Conservation (phyloP, 2,797 vertebrate genomes). For the Halcyon badia region DNA sequence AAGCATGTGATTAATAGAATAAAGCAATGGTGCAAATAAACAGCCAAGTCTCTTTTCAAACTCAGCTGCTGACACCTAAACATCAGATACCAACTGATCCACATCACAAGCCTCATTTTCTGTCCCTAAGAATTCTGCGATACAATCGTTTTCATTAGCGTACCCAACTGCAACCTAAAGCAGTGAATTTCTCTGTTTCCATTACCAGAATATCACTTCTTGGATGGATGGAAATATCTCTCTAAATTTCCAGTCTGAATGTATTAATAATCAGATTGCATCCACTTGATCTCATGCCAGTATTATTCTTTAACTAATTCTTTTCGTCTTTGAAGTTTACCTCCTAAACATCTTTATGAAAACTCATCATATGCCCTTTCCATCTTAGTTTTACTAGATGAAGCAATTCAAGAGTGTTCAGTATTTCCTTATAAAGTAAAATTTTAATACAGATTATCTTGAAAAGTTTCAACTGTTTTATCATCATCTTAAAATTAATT, state of each 20-base stretch:
- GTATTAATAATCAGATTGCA: neutral
- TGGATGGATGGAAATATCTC: neutral
- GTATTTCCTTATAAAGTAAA: neutral
- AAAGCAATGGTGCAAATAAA: slow-evolving; percentile 69
- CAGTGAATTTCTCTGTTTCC: neutral
- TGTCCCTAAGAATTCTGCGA: slow-evolving; percentile 56
- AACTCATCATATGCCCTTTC: neutral
- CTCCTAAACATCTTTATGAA: neutral
- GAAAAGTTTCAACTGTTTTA: neutral
- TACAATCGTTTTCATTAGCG: neutral
- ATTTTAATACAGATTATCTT: neutral
- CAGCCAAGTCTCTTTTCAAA: slow-evolving; percentile 71
- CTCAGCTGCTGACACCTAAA: slow-evolving; percentile 74
- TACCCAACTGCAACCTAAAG: neutral
- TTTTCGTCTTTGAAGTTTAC: neutral
- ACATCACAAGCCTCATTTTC: slow-evolving; percentile 70
- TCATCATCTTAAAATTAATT: neutral
- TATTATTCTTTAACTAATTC: slow-evolving; percentile 10
- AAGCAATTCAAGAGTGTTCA: neutral
- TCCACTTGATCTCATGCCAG: neutral
- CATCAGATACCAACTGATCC: slow-evolving; percentile 69
- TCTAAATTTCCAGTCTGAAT: slow-evolving; percentile 26
- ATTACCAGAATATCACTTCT: slow-evolving; percentile 7
- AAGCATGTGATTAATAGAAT: slow-evolving; percentile 72
- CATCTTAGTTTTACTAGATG: neutral